Conservation (phyloP, 2,888 invertebrate species). For the Steinernema scapterisci region DNA sequence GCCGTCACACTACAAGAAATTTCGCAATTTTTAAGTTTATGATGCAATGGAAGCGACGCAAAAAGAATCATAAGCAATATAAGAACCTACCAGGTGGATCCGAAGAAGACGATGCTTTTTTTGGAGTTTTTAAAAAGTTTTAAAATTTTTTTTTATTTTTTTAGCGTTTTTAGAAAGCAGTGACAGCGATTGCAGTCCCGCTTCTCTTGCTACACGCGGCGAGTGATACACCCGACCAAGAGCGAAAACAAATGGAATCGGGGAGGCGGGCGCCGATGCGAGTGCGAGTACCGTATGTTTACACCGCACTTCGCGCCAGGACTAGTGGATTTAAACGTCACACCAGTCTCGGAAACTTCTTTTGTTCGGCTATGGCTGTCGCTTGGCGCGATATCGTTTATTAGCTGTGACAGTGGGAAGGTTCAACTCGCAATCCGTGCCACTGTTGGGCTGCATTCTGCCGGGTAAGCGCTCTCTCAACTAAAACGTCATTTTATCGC, state of each 20-base stretch:
- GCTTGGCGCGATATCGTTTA: too few species aligned
- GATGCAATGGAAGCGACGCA: too few species aligned
- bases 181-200: not conserved
- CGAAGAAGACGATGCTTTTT: slow-evolving; percentile 30
- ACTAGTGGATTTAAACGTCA: slow-evolving; percentile 9
- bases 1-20: too few species aligned
- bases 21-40: too few species aligned
- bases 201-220: slow-evolving; percentile 6
- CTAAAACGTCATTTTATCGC: too few species aligned
- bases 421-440: too few species aligned
- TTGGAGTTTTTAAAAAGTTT: slow-evolving; percentile 32
- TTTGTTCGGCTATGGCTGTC: not conserved
- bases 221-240: slow-evolving; percentile 22
- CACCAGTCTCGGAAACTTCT: not conserved
- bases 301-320: slow-evolving; percentile 9
- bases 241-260: slow-evolving; percentile 11
- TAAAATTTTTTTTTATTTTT: slow-evolving; percentile 33
- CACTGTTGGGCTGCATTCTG: too few species aligned
- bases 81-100: slow-evolving; percentile 19
- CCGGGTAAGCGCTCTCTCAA: too few species aligned
- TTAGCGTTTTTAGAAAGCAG: slow-evolving; percentile 6
- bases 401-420: too few species aligned
- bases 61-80: not conserved
- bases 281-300: not conserved
- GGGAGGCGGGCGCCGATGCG: not conserved